A percentile compares a stretch with the other conserved stretches of the same genome.
phyloP scores from a whole-genome alignment of 2,797 vertebrate species.

The Pseudomugil gertrudae region DNA sequence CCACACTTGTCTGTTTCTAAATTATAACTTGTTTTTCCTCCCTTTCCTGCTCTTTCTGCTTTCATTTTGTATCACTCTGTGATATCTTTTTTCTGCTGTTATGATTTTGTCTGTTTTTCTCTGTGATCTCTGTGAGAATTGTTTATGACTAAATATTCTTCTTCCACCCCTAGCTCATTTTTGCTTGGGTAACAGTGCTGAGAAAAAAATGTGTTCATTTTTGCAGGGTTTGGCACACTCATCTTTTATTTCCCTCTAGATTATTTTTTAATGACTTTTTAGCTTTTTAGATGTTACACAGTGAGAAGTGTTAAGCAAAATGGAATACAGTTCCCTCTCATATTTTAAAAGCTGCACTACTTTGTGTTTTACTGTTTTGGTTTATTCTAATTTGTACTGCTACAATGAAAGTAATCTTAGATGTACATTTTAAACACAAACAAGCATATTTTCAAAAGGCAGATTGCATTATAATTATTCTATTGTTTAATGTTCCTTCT shows the following conservation, averaged over 20 bases:
- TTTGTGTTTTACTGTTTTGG: constrained; percentile 24
- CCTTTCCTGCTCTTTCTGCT: constrained; percentile 24
- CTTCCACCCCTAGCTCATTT: constrained; percentile 58
- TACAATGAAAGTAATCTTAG: constrained; percentile 19
- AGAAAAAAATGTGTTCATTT: constrained; percentile 62
- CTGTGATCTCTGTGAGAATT: constrained; percentile 63
- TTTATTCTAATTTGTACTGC: constrained; percentile 18
- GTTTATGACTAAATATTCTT: constrained; percentile 74
- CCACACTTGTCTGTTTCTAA: constrained; percentile 35
- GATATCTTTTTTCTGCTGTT: constrained; percentile 50
- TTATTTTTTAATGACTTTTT: constrained; percentile 64
- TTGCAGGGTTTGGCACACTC: constrained; percentile 55
- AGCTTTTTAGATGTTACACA: constrained; percentile 55
- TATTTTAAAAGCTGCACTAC: constrained; percentile 46
- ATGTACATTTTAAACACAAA: constrained; percentile 28
- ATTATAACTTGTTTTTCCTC: constrained; percentile 22
- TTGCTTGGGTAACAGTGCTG: constrained; percentile 58
- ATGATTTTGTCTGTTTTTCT: constrained; percentile 62
- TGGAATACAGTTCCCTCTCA: constrained; percentile 30
- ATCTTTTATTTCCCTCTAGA: constrained; percentile 71
- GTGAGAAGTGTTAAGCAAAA: constrained; percentile 46
- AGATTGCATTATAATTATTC: constrained; percentile 42
- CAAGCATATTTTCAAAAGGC: constrained; percentile 9
- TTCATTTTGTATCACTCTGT: constrained; percentile 35
- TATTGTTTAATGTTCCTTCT: constrained; percentile 24